Evolutionary conservation across 2,113 vertebrate species (phyloP), one percentile per base, ranked within the genome.

Genomic region (Leucosticte australis): DNA sequence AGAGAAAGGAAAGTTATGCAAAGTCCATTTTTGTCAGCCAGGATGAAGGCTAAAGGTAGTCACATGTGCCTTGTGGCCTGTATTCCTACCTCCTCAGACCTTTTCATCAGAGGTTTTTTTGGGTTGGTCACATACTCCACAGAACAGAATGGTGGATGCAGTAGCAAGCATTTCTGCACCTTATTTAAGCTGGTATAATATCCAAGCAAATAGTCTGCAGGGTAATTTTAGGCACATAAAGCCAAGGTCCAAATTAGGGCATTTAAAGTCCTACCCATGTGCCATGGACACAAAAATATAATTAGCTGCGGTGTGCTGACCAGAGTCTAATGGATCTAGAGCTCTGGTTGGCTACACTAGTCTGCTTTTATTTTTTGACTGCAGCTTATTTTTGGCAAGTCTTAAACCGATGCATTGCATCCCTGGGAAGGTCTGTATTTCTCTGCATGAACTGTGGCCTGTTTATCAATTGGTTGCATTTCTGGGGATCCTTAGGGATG

Each of bases 401-500:
- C 65, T 84, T 75, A 71, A 71, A 93, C 46, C n/a, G 71, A 47
- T 37, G 33, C 75, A 39, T 75, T 83, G 59, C 5, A 1, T 92
- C 76, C 18, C 41, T 7, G 15, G 52, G 76, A 94, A 91, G 84
- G 83, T 88, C 79, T 68, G n/a, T 68, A 23, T 92, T 82, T 87
- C 81, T 95, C 41, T 53, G 49, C 1, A 2, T 37, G 59, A 92
- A 59, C 50, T 35, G 47, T 62, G 41, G 37, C 39, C 79, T 93
- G 46, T 92, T 10, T 80, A 80, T 67, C 75, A 74, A 2, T 28
- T 59, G n/a, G 42, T 77, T 88, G 79, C 69, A 92, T 96, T 88
- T 93, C 77, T 96, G 88, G 73, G 50, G 83, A 89, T 94, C 86
- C 76, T 95, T 68, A 83, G 80, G 56, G 79, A 69, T 95, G 93